phyloP scores from a whole-genome alignment of 2,113 vertebrate species.

The Chrysemys picta region DNA sequence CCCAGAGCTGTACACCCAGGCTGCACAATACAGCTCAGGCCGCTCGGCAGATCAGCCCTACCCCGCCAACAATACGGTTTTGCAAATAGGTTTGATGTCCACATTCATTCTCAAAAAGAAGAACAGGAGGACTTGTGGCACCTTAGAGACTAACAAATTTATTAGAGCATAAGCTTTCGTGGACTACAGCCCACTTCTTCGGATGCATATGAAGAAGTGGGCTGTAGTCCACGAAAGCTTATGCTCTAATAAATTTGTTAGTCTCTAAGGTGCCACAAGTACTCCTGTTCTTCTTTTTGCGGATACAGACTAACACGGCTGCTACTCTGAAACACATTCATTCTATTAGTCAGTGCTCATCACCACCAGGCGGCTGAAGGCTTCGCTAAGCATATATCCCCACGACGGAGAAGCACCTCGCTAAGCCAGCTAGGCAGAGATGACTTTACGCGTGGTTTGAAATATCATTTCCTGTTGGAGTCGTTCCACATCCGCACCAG shows the following conservation, averaged over 20 bases:
- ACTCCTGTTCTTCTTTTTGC: no score
- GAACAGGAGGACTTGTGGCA: no score
- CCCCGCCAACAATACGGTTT: neutral
- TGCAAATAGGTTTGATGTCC: neutral
- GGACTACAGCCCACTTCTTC: no score
- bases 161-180: no score
- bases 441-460: neutral
- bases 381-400: neutral
- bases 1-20: neutral
- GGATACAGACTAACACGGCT: no score
- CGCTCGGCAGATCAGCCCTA: neutral
- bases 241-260: no score
- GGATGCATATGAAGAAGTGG: no score
- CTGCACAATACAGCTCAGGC: neutral
- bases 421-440: neutral
- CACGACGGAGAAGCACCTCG: neutral
- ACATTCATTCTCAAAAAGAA: neutral
- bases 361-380: neutral
- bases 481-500: neutral
- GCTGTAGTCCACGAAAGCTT: no score
- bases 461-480: neutral
- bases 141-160: no score
- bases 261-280: no score
- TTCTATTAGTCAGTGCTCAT: neutral
- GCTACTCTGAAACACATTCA: no score